These are phyloP conservation scores for Sapayoa aenigma DNA, from an alignment of 2,113 vertebrate species.

Conservation along the genomic window DNA sequence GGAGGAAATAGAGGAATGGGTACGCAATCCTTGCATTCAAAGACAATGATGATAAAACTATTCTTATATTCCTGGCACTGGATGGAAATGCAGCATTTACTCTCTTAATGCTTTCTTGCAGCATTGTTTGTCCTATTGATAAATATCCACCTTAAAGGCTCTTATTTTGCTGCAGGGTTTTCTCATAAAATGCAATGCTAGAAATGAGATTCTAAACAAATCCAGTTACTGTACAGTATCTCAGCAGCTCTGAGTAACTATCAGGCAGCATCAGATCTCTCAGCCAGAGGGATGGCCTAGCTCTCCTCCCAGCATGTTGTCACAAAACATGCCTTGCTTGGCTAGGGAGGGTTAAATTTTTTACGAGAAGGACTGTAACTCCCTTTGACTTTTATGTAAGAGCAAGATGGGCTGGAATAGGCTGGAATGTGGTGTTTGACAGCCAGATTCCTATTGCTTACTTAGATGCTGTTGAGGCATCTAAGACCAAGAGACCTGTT, in stretches of 20 bases:
- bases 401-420: background rate
- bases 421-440: background rate
- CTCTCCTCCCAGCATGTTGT: background rate
- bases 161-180: background rate
- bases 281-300: background rate
- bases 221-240: background rate
- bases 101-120: background rate
- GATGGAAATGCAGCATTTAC: background rate
- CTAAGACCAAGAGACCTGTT: background rate
- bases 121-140: background rate
- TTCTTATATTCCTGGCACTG: background rate
- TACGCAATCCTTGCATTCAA: background rate
- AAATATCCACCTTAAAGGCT: background rate
- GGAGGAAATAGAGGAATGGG: background rate
- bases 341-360: background rate
- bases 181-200: background rate
- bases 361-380: background rate
- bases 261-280: background rate
- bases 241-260: background rate
- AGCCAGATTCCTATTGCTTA: background rate
- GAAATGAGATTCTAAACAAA: background rate
- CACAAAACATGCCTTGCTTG: fast-evolving
- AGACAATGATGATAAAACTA: background rate
- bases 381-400: background rate
- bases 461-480: background rate